These are phyloP conservation scores for Acyrthosiphon pisum DNA, from an alignment of 1,140 invertebrate species.

Conservation along the genomic window DNA sequence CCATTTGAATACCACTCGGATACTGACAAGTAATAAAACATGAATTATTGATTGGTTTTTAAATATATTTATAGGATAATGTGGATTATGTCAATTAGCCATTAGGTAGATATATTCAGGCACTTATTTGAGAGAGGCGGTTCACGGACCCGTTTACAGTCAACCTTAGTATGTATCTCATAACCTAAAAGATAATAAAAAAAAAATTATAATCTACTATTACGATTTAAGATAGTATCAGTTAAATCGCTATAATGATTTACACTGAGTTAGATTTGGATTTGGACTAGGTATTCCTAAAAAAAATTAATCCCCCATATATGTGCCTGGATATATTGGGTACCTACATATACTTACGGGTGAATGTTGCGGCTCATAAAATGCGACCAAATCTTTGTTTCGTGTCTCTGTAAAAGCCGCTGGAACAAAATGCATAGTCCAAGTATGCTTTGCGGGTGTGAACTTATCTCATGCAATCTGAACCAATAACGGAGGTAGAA, in stretches of 20 bases:
- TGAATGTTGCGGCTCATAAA: conserved; percentile 86
- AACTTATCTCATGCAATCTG: conserved; percentile 87
- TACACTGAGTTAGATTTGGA: too few relatives aligned
- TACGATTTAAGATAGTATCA: too few relatives aligned
- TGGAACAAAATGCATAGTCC: conserved; percentile 86
- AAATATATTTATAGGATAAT: not conserved
- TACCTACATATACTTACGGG: conserved; percentile 76
- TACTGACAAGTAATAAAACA: conserved; percentile 66
- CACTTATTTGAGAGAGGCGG: too few relatives aligned
- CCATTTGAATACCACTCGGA: conserved; percentile 94
- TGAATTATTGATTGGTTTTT: not conserved
- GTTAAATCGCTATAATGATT: too few relatives aligned
- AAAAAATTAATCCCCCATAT: too few relatives aligned
- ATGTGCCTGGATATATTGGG: not conserved
- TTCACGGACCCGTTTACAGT: too few relatives aligned
- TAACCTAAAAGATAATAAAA: too few relatives aligned
- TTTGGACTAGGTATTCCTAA: too few relatives aligned
- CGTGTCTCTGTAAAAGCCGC: conserved; percentile 86
- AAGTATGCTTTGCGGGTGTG: conserved; percentile 85
- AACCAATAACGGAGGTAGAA: conserved; percentile 93
- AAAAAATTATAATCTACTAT: too few relatives aligned
- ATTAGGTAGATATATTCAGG: too few relatives aligned
- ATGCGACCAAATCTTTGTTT: conserved; percentile 89
- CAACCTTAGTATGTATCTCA: too few relatives aligned
- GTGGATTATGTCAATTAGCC: not conserved